Percentiles rank a stretch among this genome's conserved stretches.
Evolutionary conservation across 2,888 invertebrate genomes (phyloP).

Genomic region (Heliconius cydno): DNA sequence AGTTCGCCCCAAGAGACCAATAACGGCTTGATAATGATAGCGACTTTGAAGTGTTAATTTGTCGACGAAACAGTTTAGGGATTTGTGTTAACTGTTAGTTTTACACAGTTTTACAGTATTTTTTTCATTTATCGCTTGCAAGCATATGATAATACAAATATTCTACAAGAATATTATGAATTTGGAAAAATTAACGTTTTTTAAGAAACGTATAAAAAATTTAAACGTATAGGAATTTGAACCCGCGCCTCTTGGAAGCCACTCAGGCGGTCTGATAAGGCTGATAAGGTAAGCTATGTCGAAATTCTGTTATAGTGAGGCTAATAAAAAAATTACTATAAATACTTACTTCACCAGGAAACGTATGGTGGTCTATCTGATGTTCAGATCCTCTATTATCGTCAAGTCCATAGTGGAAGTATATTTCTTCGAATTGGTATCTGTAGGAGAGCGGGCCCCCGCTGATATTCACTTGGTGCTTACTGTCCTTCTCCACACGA

Average conservation of each 20-base stretch:
- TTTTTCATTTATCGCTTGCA: background rate
- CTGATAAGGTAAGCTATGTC: too few relatives aligned
- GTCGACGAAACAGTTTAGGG: constrained; percentile 41
- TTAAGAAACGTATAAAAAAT: background rate
- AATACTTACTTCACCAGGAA: constrained; percentile 96
- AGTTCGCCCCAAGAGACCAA: constrained; percentile 50
- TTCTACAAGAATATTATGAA: background rate
- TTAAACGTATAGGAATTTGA: background rate
- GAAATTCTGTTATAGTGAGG: background rate
- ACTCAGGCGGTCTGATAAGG: too few relatives aligned
- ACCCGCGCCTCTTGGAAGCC: background rate
- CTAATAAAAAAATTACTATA: background rate
- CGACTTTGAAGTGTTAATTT: constrained; percentile 53
- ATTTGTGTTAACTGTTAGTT: constrained; percentile 10
- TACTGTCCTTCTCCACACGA: constrained; percentile 94
- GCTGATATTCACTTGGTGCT: constrained; percentile 96
- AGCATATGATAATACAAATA: background rate
- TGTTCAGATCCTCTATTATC: constrained; percentile 98
- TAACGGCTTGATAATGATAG: constrained; percentile 52
- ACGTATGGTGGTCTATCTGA: constrained; percentile 95
- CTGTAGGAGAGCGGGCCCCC: constrained; percentile 98
- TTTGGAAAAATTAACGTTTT: background rate
- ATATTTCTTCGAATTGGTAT: constrained; percentile 97
- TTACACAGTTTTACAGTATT: background rate
- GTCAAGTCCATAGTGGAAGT: constrained; percentile 96